Conservation (phyloP, 1,140 invertebrate genomes). For the Lethocerus indicus region DNA sequence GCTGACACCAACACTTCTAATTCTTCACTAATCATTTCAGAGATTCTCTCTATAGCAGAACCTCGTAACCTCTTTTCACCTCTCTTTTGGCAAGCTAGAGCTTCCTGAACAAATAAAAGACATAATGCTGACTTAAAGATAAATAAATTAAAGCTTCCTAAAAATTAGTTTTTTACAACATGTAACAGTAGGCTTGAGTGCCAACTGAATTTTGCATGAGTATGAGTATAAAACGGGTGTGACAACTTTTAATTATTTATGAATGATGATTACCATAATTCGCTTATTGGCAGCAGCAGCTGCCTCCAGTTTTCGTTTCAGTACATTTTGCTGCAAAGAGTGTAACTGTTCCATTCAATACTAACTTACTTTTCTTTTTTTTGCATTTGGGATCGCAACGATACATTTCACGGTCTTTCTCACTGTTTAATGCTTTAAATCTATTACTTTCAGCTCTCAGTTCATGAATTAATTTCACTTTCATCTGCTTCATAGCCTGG, state of each 20-base stretch:
- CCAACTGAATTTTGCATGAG: no score
- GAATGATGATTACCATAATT: constrained; percentile 34
- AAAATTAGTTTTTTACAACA: neutral
- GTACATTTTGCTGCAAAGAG: constrained; percentile 61
- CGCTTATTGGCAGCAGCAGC: constrained; percentile 65
- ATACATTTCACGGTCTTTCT: constrained; percentile 61
- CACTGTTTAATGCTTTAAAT: constrained; percentile 60
- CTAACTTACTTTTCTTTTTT: constrained; percentile 63
- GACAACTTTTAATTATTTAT: no score
- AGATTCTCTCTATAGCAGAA: constrained; percentile 27
- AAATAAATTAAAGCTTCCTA: neutral
- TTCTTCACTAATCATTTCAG: constrained; percentile 45
- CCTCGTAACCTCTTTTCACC: constrained; percentile 24
- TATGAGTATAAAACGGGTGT: no score
- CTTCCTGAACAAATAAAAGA: constrained; percentile 23
- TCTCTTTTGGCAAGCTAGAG: constrained; percentile 29
- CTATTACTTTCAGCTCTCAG: constrained; percentile 71
- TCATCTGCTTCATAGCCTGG: constrained; percentile 50
- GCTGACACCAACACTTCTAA: constrained; percentile 54
- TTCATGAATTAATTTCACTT: constrained; percentile 65
- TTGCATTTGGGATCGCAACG: constrained; percentile 59
- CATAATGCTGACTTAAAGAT: neutral
- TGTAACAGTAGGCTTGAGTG: no score
- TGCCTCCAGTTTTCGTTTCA: constrained; percentile 71
- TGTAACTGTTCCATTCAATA: constrained; percentile 58